A percentile compares a stretch with the other conserved stretches of the same genome.
Evolutionary conservation across 2,113 vertebrate genomes (phyloP).

Genomic region (Ochotona princeps): DNA sequence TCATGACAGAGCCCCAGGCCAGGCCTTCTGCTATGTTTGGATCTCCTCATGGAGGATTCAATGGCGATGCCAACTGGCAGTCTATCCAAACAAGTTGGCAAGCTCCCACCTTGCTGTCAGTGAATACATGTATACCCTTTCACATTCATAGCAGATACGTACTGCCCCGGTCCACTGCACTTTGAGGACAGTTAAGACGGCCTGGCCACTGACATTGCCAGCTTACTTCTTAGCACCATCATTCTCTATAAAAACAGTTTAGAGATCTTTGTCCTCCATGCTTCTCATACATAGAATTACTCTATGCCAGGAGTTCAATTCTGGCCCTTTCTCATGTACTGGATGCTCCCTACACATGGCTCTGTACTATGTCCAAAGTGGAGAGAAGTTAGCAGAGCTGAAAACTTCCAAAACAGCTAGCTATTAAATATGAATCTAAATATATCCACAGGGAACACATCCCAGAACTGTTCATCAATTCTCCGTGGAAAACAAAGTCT

Average conservation of each 20-base stretch:
- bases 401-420: constrained; percentile 5
- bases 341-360: not conserved
- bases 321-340: not conserved
- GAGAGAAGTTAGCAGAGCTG: constrained; percentile 9
- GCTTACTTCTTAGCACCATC: not conserved
- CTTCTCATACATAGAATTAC: not conserved
- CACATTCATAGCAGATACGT: not conserved
- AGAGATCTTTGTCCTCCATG: not conserved
- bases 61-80: constrained; percentile 59
- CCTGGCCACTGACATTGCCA: not conserved
- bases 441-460: not conserved
- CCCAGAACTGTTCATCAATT: constrained; percentile 41
- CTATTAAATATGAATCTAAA: constrained; percentile 8
- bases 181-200: not conserved
- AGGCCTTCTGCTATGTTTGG: not conserved
- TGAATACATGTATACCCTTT: constrained; percentile 53
- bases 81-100: not conserved
- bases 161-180: not conserved
- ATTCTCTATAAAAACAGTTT: not conserved
- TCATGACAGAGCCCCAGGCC: not conserved
- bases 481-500: constrained; percentile 55
- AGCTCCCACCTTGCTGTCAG: constrained; percentile 43
- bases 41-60: constrained; percentile 4
- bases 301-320: not conserved
- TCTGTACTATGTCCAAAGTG: not conserved